A percentile compares a stretch with the other conserved stretches of the same genome.
Evolutionary conservation across 1,140 invertebrate species (phyloP).

Genomic region (Drosophila ficusphila): DNA sequence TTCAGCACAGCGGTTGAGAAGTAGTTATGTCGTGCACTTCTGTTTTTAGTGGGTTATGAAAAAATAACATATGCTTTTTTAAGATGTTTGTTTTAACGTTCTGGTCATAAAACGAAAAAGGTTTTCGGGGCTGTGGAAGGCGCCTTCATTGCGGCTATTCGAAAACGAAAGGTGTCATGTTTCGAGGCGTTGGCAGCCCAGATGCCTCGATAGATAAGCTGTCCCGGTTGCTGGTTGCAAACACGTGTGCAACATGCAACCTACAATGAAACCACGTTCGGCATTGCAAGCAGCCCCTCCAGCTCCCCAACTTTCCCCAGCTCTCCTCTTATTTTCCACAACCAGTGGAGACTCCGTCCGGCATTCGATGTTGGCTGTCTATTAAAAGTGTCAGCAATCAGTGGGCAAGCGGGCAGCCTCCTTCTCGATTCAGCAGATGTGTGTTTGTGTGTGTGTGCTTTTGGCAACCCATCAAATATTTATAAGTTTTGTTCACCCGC

Average conservation of each 20-base stretch:
- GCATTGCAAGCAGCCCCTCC: not conserved
- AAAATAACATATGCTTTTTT: not conserved
- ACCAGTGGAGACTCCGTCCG: too few relatives aligned
- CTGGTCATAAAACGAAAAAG: not conserved
- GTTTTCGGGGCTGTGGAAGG: not conserved
- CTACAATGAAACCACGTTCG: constrained; percentile 44
- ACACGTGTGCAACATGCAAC: constrained; percentile 48
- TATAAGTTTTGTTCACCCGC: constrained; percentile 52
- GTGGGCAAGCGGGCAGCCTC: constrained; percentile 7
- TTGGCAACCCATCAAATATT: constrained; percentile 63
- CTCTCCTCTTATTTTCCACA: too few relatives aligned
- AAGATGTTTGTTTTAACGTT: not conserved
- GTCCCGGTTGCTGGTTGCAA: constrained; percentile 45
- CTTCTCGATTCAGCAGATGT: constrained; percentile 34
- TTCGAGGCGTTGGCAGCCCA: constrained; percentile 61
- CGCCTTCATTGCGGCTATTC: not conserved
- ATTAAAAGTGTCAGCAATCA: constrained; percentile 74
- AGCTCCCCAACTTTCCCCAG: not conserved
- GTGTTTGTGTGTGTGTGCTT: constrained; percentile 63
- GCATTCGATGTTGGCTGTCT: constrained; percentile 59
- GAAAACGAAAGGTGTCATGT: constrained; percentile 75
- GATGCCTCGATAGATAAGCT: constrained; percentile 81
- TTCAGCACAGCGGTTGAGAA: too few relatives aligned
- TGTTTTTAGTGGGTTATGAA: not conserved
- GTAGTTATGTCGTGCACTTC: too few relatives aligned